Base-by-base conservation (phyloP, 1,140 invertebrate species). In the Megalonaias nervosa region DNA sequence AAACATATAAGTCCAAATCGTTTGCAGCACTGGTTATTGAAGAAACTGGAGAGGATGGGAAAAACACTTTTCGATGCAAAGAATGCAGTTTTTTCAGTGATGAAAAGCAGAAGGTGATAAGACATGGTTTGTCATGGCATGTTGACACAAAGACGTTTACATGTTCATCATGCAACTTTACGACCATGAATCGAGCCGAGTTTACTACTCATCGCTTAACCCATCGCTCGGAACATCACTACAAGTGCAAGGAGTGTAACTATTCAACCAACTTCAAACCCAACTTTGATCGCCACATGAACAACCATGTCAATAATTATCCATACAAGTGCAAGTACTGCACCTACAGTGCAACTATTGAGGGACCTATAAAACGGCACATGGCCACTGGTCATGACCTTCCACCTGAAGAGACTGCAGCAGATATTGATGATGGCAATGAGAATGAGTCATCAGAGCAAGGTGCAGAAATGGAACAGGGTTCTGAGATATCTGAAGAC, bases 241-340 rank as follows among this genome's bases (percentile, higher is more conserved):
- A 82, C 58, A 80, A 98, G 89, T 99, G 97, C 91, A 94, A 94
- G 65, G 94, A 95, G 86, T 99, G 97, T 91, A 96, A 97, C 85
- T 99, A 98, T 89, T 94, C 95, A 70, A 97, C 97, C 14, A 95
- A 97, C 12, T 96, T 97, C 91, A 96, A 96, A 90, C 97, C 96
- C 94, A 98, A 98, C 91, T 93, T 97, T 88, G 97, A 98, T 87
- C 93, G 97, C 19, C 97, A 99, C 87, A 95, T 95, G 91, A 95
- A 96, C 89, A 97, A 97, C 88, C 97, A 98, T 75, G 78, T 75
- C 21, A 75, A 71, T 60, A 64, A 71, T 1, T 83, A 73, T 56
- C 81, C 82, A 21, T 96, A 95, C 90, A 94, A 94, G 84, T 98
- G 97, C 90, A 93, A 94, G 21, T 93, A 95, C 77, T 98, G 97